These are phyloP conservation scores for Esperia sulphurella DNA, from an alignment of 2,888 invertebrate species.

Conservation along the genomic window DNA sequence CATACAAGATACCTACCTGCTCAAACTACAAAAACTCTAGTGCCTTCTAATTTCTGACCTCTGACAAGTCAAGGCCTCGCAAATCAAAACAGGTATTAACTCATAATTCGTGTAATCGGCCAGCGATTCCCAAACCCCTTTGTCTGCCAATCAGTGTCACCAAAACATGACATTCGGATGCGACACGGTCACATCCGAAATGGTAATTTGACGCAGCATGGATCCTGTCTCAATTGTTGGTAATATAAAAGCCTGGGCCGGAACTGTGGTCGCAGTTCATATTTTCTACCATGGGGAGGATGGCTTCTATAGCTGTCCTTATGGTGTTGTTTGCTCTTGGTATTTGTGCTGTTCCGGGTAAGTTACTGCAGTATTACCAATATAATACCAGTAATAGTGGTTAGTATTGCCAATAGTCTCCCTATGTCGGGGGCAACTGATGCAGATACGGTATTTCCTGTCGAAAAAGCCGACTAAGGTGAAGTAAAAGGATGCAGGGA, in stretches of 20 bases:
- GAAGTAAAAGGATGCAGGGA: too few species aligned
- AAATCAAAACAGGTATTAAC: neutral
- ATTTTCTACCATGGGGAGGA: slow-evolving; percentile 14
- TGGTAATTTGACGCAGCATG: slow-evolving; percentile 11
- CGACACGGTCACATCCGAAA: slow-evolving; percentile 10
- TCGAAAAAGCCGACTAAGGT: too few species aligned
- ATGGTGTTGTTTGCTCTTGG: slow-evolving; percentile 10
- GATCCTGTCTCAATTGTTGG: slow-evolving; percentile 4
- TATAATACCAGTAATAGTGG: neutral
- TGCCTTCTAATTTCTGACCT: neutral
- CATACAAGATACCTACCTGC: too few species aligned
- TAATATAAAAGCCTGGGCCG: slow-evolving; percentile 2
- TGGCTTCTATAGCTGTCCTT: slow-evolving; percentile 10
- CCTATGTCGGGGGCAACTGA: too few species aligned
- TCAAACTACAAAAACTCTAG: too few species aligned
- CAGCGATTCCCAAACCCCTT: slow-evolving; percentile 5
- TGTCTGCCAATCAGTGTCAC: slow-evolving; percentile 14
- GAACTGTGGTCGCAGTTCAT: neutral
- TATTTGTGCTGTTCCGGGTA: slow-evolving; percentile 24
- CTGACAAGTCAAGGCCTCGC: slow-evolving; percentile 5
- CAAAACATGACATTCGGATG: slow-evolving; percentile 9
- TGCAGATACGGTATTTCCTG: too few species aligned
- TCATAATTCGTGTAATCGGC: neutral
- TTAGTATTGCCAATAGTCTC: too few species aligned
- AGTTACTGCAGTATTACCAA: neutral